Percentiles rank a stretch among this genome's conserved stretches.
Conservation (phyloP, 2,797 vertebrate genomes). For the Ataeniobius toweri region DNA sequence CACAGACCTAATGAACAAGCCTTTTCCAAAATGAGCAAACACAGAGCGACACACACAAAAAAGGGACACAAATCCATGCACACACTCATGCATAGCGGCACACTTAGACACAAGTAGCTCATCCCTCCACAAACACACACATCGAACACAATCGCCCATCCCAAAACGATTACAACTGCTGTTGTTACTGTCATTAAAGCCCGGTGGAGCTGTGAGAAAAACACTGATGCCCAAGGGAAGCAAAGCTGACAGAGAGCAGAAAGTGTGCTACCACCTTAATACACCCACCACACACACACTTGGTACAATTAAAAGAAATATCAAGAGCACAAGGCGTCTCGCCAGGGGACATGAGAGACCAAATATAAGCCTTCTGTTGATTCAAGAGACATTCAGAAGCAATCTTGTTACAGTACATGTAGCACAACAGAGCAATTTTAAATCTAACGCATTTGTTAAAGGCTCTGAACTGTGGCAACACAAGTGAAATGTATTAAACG, state of each 20-base stretch:
- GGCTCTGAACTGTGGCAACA: conserved; percentile 22
- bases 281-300: conserved; percentile 42
- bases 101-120: conserved; percentile 5
- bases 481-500: conserved; percentile 43
- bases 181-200: conserved; percentile 67
- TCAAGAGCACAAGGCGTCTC: conserved; percentile 46
- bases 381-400: conserved; percentile 54
- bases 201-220: conserved; percentile 69
- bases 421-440: conserved; percentile 42
- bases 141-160: conserved; percentile 41
- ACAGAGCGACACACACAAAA: conserved; percentile 25
- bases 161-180: conserved; percentile 62
- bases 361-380: conserved; percentile 52
- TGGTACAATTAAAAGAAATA: conserved; percentile 31
- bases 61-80: conserved; percentile 43
- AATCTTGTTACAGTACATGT: conserved; percentile 47
- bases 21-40: conserved; percentile 51
- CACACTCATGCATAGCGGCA: conserved; percentile 6
- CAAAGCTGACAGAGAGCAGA: conserved; percentile 65
- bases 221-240: conserved; percentile 71
- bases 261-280: conserved; percentile 71
- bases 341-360: conserved; percentile 52
- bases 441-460: conserved; percentile 42
- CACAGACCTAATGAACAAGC: conserved; percentile 65
- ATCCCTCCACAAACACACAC: conserved; percentile 24